Percentiles rank a stretch among this genome's conserved stretches.
Conservation (phyloP, 2,113 vertebrate genomes). For the Hemicordylus capensis region DNA sequence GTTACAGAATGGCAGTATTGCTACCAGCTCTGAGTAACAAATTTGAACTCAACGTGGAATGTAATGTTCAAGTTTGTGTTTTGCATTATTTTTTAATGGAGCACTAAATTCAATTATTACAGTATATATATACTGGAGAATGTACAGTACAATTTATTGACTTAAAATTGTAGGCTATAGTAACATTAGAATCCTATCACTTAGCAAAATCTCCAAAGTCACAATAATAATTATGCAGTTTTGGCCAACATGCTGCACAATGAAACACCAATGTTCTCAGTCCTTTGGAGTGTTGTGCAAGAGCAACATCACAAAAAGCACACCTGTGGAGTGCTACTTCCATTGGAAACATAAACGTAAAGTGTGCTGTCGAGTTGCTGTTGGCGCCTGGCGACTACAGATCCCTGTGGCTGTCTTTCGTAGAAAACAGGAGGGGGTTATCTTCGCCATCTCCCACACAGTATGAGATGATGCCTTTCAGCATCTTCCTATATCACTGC, state of each 20-base stretch:
- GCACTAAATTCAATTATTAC: background rate
- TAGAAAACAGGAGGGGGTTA: no score
- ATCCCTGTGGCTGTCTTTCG: no score
- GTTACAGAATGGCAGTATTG: background rate
- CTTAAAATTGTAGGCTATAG: background rate
- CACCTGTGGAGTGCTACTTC: no score
- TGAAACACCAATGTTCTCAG: no score
- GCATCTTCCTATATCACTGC: no score
- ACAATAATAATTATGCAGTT: background rate
- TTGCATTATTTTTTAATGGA: background rate
- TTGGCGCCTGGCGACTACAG: no score
- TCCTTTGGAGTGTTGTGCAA: no score
- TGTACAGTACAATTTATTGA: background rate
- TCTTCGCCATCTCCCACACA: no score
- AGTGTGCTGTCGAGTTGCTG: no score
- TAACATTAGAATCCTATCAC: background rate
- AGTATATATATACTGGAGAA: background rate
- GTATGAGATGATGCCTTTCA: no score
- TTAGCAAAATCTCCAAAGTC: background rate
- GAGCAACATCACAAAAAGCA: no score
- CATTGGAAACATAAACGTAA: no score
- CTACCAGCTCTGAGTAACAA: background rate
- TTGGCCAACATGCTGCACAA: background rate
- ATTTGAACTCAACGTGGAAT: background rate
- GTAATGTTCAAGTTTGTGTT: background rate